These are phyloP conservation scores for Liasis olivaceus DNA, from an alignment of 2,797 vertebrate species.

Conservation along the genomic window DNA sequence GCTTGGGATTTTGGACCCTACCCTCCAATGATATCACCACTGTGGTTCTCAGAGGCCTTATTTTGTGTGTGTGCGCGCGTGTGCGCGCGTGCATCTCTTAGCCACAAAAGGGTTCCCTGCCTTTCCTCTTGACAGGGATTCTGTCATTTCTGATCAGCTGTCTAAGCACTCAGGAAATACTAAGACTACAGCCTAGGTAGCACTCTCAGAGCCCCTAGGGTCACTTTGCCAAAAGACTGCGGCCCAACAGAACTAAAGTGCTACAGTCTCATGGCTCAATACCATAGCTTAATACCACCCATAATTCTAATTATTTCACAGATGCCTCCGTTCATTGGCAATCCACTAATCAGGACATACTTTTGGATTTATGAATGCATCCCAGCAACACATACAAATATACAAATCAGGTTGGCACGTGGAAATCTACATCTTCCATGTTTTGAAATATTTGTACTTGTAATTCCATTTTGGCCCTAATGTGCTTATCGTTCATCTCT, in stretches of 20 bases:
- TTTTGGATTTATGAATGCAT: neutral
- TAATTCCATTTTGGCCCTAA: constrained; percentile 12
- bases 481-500: neutral
- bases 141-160: neutral
- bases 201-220: neutral
- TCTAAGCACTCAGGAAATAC: neutral
- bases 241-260: neutral
- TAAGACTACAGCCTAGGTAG: neutral
- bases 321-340: neutral
- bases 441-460: constrained; percentile 10
- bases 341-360: neutral
- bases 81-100: neutral
- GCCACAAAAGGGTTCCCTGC: neutral
- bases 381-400: neutral
- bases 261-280: neutral
- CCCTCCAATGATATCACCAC: neutral
- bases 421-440: neutral
- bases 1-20: neutral
- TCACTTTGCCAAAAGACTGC: neutral
- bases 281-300: neutral
- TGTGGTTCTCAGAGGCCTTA: neutral
- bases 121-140: neutral
- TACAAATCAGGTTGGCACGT: neutral
- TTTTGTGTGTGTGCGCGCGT: neutral
- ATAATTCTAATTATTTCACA: neutral